phyloP scores from a whole-genome alignment of 1,140 invertebrate genomes.

The Carcinoscorpius rotundicauda region DNA sequence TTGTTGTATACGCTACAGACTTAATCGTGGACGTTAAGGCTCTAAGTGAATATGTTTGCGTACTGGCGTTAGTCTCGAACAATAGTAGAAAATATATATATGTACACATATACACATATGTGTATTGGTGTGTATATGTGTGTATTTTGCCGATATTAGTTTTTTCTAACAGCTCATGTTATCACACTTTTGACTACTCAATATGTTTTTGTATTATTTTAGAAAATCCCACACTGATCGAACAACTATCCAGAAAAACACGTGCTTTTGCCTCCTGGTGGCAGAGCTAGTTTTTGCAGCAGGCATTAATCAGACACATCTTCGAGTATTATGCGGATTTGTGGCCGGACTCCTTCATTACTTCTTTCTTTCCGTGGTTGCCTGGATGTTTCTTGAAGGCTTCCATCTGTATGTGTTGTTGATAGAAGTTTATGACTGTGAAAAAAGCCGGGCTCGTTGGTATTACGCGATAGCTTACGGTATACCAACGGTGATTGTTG shows the following conservation, averaged over 20 bases:
- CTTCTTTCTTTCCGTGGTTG: slow-evolving; percentile 86
- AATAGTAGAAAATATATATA: too few relatives aligned
- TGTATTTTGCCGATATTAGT: neutral
- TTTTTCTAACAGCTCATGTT: too few relatives aligned
- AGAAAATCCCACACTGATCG: slow-evolving; percentile 3
- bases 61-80: too few relatives aligned
- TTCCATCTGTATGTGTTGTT: slow-evolving; percentile 91
- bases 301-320: slow-evolving; percentile 76
- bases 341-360: slow-evolving; percentile 86
- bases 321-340: slow-evolving; percentile 70
- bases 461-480: slow-evolving; percentile 73
- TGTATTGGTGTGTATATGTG: slow-evolving; percentile 6
- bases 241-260: slow-evolving; percentile 34
- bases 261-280: slow-evolving; percentile 58
- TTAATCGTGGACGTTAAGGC: too few relatives aligned
- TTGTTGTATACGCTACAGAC: too few relatives aligned
- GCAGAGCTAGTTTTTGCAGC: slow-evolving; percentile 80
- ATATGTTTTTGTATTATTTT: too few relatives aligned
- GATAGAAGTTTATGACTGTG: slow-evolving; percentile 85
- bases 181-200: too few relatives aligned
- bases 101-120: slow-evolving; percentile 58
- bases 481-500: slow-evolving; percentile 57
- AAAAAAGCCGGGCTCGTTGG: slow-evolving; percentile 70
- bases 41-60: too few relatives aligned
- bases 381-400: slow-evolving; percentile 67